Conservation (phyloP, 2,113 vertebrate species). For the Equus przewalskii region DNA sequence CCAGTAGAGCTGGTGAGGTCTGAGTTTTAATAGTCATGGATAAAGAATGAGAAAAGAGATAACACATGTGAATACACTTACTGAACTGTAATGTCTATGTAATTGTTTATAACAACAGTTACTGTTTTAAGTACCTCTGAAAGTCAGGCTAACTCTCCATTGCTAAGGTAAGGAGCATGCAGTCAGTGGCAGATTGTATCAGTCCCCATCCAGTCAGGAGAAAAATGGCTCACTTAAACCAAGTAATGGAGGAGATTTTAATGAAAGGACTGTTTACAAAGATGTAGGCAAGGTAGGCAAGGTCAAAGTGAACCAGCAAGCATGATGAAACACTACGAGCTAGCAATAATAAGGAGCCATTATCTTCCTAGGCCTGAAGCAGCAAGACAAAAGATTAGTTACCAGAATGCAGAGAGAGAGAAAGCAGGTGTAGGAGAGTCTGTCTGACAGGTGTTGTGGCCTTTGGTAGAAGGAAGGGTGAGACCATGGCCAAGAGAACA, state of each 20-base stretch:
- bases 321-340: background rate
- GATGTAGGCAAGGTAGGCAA: background rate
- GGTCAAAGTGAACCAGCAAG: slow-evolving; percentile 12
- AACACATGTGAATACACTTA: background rate
- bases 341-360: background rate
- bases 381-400: background rate
- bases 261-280: slow-evolving; percentile 39
- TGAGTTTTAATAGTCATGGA: background rate
- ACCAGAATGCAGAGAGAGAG: background rate
- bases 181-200: background rate
- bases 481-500: background rate
- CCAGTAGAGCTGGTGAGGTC: background rate
- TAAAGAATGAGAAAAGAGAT: slow-evolving; percentile 23
- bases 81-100: slow-evolving; percentile 31
- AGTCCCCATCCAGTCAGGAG: slow-evolving; percentile 21
- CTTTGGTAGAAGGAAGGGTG: background rate
- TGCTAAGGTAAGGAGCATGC: background rate
- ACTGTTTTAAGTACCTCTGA: background rate
- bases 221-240: slow-evolving; percentile 37
- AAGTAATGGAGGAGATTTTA: background rate
- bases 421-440: background rate
- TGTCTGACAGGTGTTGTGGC: background rate
- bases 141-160: background rate
- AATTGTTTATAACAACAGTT: background rate
- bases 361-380: background rate